Conservation (phyloP, 2,113 vertebrate genomes). For the Triplophysa siluroides region DNA sequence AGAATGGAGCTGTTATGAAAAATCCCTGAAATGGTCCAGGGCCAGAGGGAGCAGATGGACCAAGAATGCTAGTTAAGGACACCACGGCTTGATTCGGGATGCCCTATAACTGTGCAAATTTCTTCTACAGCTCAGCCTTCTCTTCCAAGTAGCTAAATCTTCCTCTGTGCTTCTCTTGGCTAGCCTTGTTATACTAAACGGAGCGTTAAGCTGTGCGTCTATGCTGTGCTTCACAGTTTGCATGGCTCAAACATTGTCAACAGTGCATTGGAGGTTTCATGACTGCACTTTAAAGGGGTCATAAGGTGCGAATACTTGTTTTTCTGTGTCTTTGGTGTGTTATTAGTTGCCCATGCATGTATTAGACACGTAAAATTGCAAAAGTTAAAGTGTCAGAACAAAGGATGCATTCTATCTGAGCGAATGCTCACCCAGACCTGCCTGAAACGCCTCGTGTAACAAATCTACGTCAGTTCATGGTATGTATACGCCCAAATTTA, state of each 20-base stretch:
- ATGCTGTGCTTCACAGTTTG: not conserved
- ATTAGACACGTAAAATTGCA: too few relatives aligned
- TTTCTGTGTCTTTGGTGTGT: too few relatives aligned
- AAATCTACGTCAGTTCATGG: too few relatives aligned
- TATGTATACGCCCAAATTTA: too few relatives aligned
- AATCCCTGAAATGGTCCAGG: not conserved
- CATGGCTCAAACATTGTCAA: not conserved
- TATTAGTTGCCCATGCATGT: too few relatives aligned
- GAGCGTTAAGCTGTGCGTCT: not conserved
- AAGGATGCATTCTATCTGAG: too few relatives aligned
- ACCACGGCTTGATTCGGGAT: not conserved
- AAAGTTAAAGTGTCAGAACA: too few relatives aligned
- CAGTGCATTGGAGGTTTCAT: not conserved
- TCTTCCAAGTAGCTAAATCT: not conserved
- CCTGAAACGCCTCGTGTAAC: too few relatives aligned
- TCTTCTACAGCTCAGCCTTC: conserved; percentile 18
- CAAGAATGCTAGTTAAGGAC: conserved; percentile 29
- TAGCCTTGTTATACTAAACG: conserved; percentile 6
- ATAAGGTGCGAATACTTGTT: too few relatives aligned
- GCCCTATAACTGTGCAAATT: not conserved
- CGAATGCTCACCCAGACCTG: too few relatives aligned
- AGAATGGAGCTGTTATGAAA: not conserved
- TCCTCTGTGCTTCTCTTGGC: conserved; percentile 30
- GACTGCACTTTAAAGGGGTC: conserved; percentile 20
- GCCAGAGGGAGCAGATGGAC: conserved; percentile 10